phyloP scores from a whole-genome alignment of 1,140 invertebrate species.

The Telenomus remus region DNA sequence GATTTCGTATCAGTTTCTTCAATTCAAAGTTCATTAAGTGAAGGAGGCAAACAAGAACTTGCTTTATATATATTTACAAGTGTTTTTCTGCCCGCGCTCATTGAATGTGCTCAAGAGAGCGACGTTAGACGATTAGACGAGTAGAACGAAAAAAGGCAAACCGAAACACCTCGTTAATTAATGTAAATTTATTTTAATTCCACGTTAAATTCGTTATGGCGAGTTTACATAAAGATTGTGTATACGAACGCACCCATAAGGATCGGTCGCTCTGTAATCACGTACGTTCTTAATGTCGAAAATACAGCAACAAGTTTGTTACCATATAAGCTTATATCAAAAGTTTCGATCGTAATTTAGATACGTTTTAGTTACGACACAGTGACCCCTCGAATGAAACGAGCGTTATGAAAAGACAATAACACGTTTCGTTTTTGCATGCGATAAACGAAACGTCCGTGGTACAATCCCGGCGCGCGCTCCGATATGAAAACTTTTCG shows the following conservation, averaged over 20 bases:
- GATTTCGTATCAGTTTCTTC: slow-evolving; percentile 19
- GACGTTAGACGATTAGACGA: too few species aligned
- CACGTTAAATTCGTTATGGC: slow-evolving; percentile 8
- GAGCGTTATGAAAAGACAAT: slow-evolving; percentile 62
- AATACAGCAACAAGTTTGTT: slow-evolving; percentile 70
- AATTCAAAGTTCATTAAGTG: slow-evolving; percentile 6
- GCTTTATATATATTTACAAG: neutral
- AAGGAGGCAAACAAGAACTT: neutral
- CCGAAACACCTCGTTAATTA: neutral
- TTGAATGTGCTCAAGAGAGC: neutral
- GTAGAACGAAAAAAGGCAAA: too few species aligned
- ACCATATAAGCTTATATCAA: slow-evolving; percentile 74
- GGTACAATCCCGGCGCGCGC: slow-evolving; percentile 5
- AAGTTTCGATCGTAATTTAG: slow-evolving; percentile 70
- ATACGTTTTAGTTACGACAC: slow-evolving; percentile 63
- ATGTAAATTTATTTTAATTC: too few species aligned
- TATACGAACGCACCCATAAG: slow-evolving; percentile 66
- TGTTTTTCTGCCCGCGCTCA: too few species aligned
- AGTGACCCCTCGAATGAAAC: slow-evolving; percentile 66
- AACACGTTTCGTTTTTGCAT: slow-evolving; percentile 40
- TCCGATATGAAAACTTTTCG: slow-evolving; percentile 1
- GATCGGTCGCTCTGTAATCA: slow-evolving; percentile 66
- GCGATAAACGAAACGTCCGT: slow-evolving; percentile 27
- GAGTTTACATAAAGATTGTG: slow-evolving; percentile 12
- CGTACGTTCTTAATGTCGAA: slow-evolving; percentile 73